Base-by-base conservation (phyloP, 1,140 invertebrate genomes). In the Caenorhabditis tropicalis region DNA sequence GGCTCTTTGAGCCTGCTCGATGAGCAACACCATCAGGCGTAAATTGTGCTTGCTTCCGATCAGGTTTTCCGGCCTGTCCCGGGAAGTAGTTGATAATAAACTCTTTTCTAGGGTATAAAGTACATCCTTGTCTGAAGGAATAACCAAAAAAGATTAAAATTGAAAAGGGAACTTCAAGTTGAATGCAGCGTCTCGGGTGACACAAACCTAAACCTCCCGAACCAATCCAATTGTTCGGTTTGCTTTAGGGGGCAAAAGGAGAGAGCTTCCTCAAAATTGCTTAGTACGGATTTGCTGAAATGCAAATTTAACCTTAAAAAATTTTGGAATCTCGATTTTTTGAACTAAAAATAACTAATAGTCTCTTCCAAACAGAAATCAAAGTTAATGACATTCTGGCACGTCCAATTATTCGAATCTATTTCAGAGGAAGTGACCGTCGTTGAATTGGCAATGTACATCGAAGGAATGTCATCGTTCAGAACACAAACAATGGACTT, bases 401-500 rank as follows among this genome's bases (percentile, higher is more conserved):
- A 79, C 24, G 79, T 56, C 86, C 19, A 27, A 19, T 15, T 46
- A 16, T 58, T 24, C 43, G 33, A 70, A 21, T 31, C 31, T 27
- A 21, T 65, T 88, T 56, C 65, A 88, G 89, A 87, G 12, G 58
- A 60, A n/a, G 88, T 89, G 19, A 90, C 89, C 16, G 86, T 79
- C 33, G 90, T 90, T 2, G 88, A 90, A 36, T 60, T 90, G 80
- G 88, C 90, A 36, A 90, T 90, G 90, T 90, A 90, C 83, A 90
- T 90, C 65, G 89, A 90, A 82, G 89, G 89, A 36, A 88, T 90
- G 56, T 86, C 85, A 21, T 88, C 87, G 1, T 90, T 90, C 56
- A 83, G 90, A 21, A 89, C 89, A 16, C 89, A 90, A 56, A 90
- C 89, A 46, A 89, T 89, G 89, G 94, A 94, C 88, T 94, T 94